Conservation (phyloP, 1,140 invertebrate species). For the Drosophila arawakana region DNA sequence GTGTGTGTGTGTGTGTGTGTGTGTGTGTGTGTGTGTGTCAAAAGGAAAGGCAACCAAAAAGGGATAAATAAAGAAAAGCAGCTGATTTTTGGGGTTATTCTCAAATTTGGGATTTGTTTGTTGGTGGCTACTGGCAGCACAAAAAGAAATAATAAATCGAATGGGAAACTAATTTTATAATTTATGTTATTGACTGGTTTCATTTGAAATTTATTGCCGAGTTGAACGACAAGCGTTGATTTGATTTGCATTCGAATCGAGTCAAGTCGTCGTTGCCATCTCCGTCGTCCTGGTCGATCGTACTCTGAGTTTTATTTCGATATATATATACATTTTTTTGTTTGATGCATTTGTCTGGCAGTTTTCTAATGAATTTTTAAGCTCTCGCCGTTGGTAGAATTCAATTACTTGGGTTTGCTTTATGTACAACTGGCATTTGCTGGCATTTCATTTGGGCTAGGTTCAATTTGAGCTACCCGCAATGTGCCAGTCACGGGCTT, state of each 20-base stretch:
- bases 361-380: constrained; percentile 31
- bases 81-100: constrained; percentile 13
- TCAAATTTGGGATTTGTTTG: constrained; percentile 2
- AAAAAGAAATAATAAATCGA: neutral
- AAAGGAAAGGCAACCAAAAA: neutral
- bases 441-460: constrained; percentile 17
- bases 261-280: neutral
- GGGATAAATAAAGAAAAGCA: neutral
- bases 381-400: constrained; percentile 4
- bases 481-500: constrained; percentile 9
- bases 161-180: constrained; percentile 25
- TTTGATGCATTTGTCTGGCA: constrained; percentile 10
- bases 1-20: neutral
- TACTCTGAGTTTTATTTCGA: neutral
- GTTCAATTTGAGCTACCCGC: neutral
- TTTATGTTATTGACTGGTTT: constrained; percentile 23
- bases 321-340: too few species aligned
- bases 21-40: neutral
- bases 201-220: constrained; percentile 25
- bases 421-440: constrained; percentile 6
- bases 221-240: constrained; percentile 11
- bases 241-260: constrained; percentile 21
- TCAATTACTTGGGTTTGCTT: constrained; percentile 27
- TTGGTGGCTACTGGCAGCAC: neutral
- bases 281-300: constrained; percentile 1